Evolutionary conservation across 2,113 vertebrate species (phyloP).

Genomic region (Polypterus senegalus): DNA sequence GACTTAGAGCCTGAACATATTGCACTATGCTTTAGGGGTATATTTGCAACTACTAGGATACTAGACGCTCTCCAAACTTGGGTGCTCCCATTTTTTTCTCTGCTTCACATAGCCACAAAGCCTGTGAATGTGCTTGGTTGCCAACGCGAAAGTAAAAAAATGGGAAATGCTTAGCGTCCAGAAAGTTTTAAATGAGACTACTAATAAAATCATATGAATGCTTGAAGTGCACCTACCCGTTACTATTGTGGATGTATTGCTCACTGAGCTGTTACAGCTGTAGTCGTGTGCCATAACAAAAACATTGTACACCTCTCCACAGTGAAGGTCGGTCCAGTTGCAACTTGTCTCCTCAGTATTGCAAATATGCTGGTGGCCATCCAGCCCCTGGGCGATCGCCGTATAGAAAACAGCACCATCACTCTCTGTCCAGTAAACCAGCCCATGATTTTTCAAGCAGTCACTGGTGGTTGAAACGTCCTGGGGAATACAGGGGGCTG

Average conservation of each 20-base stretch:
- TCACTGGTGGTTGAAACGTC: constrained; percentile 25
- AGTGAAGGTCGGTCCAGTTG: constrained; percentile 41
- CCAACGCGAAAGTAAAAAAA: too few species aligned
- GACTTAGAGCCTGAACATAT: too few species aligned
- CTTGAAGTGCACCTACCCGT: constrained; percentile 34
- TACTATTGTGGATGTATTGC: constrained; percentile 36
- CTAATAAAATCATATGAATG: too few species aligned
- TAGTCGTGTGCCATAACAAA: constrained; percentile 28
- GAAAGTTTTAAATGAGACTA: too few species aligned
- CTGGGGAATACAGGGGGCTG: constrained; percentile 45
- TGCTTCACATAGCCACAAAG: too few species aligned
- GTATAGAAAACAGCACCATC: constrained; percentile 42
- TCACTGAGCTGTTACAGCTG: constrained; percentile 39
- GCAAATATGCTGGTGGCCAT: constrained; percentile 30
- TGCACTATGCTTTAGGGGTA: too few species aligned
- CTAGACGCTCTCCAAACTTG: too few species aligned
- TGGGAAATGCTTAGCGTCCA: too few species aligned
- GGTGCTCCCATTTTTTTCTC: too few species aligned
- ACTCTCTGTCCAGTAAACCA: constrained; percentile 38
- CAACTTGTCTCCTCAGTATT: constrained; percentile 33
- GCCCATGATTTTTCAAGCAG: constrained; percentile 39
- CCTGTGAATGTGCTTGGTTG: too few species aligned
- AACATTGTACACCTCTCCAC: constrained; percentile 41
- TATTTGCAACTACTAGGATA: too few species aligned
- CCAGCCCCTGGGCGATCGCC: constrained; percentile 33